A percentile compares a stretch with the other conserved stretches of the same genome.
phyloP scores from a whole-genome alignment of 2,113 vertebrate species.

The Mohoua ochrocephala region DNA sequence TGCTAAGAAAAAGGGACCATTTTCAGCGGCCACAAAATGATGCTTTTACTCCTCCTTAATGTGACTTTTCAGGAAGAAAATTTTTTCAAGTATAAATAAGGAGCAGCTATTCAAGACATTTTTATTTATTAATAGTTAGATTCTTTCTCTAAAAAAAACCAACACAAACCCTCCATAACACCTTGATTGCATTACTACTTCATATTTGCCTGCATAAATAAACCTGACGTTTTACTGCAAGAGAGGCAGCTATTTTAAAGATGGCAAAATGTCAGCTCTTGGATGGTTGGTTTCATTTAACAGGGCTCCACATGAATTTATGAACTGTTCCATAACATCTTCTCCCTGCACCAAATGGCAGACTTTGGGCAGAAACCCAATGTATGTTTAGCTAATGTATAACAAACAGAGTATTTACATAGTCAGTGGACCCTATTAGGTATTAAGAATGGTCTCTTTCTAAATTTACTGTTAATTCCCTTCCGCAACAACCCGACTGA shows the following conservation, averaged over 20 bases:
- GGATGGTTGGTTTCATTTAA: slow-evolving; percentile 80
- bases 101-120: slow-evolving; percentile 6
- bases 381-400: slow-evolving; percentile 79
- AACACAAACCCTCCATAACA: neutral
- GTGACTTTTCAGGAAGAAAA: neutral
- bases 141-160: slow-evolving; percentile 24
- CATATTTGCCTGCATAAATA: slow-evolving; percentile 68
- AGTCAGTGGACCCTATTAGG: slow-evolving; percentile 71
- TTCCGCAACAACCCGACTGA: slow-evolving; percentile 53
- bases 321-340: slow-evolving; percentile 80
- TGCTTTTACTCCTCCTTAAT: neutral
- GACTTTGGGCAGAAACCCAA: slow-evolving; percentile 80
- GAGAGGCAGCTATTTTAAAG: slow-evolving; percentile 75
- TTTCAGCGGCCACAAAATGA: neutral
- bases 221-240: slow-evolving; percentile 63
- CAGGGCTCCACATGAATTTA: slow-evolving; percentile 79
- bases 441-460: slow-evolving; percentile 70
- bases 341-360: slow-evolving; percentile 78
- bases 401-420: slow-evolving; percentile 82
- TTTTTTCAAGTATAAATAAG: slow-evolving; percentile 31
- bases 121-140: slow-evolving; percentile 43
- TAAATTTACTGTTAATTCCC: slow-evolving; percentile 71
- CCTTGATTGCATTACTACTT: slow-evolving; percentile 42
- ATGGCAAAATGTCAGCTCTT: slow-evolving; percentile 79
- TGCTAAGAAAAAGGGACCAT: slow-evolving; percentile 5